Evolutionary conservation across 2,113 vertebrate genomes (phyloP).

Genomic region (Xyrauchen texanus): DNA sequence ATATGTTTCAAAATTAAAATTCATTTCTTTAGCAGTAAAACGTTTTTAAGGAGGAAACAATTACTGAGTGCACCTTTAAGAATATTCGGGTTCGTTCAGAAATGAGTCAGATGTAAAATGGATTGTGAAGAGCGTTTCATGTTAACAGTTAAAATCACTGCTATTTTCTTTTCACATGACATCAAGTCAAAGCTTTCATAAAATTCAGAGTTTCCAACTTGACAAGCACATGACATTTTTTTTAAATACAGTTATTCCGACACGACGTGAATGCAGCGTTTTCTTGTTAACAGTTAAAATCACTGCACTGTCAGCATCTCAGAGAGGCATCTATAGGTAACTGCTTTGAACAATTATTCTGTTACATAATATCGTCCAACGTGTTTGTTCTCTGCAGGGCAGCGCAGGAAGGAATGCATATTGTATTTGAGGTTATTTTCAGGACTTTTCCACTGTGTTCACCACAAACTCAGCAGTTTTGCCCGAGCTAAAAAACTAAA

Average conservation of each 20-base stretch:
- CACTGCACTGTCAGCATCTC: not conserved
- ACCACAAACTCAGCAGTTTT: conserved; percentile 29
- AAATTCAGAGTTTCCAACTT: not conserved
- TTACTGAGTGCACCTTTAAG: too few species aligned
- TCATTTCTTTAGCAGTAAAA: too few species aligned
- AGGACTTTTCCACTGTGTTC: conserved; percentile 21
- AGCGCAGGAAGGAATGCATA: conserved; percentile 4
- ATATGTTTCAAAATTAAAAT: too few species aligned
- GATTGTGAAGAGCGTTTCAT: too few species aligned
- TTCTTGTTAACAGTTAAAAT: too few species aligned
- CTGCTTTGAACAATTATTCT: not conserved
- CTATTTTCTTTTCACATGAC: too few species aligned
- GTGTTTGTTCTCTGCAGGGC: conserved; percentile 32
- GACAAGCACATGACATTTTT: not conserved
- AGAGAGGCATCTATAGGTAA: not conserved
- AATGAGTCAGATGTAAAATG: too few species aligned
- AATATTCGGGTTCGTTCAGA: too few species aligned
- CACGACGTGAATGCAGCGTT: not conserved
- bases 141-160: too few species aligned
- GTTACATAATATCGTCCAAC: conserved; percentile 1
- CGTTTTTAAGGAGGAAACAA: too few species aligned
- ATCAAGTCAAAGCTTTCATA: too few species aligned
- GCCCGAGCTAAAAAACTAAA: conserved; percentile 13
- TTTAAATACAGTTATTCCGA: not conserved
- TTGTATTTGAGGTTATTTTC: conserved; percentile 3